phyloP scores from a whole-genome alignment of 1,140 invertebrate species.

The Helicoverpa armigera region DNA sequence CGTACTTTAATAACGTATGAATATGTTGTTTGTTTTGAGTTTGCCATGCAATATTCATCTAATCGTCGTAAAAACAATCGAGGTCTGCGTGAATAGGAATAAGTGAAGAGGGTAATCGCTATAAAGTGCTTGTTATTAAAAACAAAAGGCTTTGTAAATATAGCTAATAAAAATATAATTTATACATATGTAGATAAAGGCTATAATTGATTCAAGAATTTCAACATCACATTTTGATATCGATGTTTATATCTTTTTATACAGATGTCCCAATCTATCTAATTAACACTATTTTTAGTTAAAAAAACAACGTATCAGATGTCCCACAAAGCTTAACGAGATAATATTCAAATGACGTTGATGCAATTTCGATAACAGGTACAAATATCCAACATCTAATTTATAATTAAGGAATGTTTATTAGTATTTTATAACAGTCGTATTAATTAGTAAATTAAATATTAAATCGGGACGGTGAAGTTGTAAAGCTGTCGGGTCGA shows the following conservation, averaged over 20 bases:
- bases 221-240: no score
- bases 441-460: constrained; percentile 56
- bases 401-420: constrained; percentile 21
- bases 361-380: constrained; percentile 25
- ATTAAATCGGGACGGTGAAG: constrained; percentile 41
- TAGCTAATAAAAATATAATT: no score
- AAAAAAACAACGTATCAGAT: background rate
- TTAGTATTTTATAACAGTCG: constrained; percentile 41
- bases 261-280: background rate
- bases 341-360: constrained; percentile 14
- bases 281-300: background rate
- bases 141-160: background rate
- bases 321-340: background rate
- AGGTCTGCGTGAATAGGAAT: background rate
- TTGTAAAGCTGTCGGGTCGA: constrained; percentile 54
- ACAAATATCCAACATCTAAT: constrained; percentile 20
- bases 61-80: background rate
- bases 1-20: constrained; percentile 29
- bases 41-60: constrained; percentile 13
- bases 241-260: background rate
- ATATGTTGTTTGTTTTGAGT: constrained; percentile 34
- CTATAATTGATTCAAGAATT: no score
- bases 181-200: no score
- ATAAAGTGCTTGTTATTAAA: background rate
- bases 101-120: background rate